Conservation (phyloP, 2,888 invertebrate genomes). For the Tetranychus piercei region DNA sequence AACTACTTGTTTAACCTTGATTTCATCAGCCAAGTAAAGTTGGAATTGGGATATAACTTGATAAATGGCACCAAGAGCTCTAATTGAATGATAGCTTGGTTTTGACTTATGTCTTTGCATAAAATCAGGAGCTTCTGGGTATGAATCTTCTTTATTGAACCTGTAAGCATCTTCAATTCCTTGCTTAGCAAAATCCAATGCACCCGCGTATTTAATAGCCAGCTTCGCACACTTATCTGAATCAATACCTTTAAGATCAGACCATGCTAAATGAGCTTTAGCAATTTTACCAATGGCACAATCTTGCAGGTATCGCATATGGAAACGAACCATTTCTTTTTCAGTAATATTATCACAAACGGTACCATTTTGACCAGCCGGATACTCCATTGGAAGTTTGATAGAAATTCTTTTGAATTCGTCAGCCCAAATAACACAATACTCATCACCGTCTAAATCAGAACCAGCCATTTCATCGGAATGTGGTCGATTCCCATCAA, state of each 20-base stretch:
- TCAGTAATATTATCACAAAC: constrained; percentile 25
- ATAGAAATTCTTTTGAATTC: not conserved
- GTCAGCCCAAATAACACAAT: constrained; percentile 32
- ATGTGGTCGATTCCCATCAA: constrained; percentile 32
- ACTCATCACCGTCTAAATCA: constrained; percentile 35
- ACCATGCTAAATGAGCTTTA: constrained; percentile 25
- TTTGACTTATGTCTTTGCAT: not conserved
- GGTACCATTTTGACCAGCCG: constrained; percentile 18
- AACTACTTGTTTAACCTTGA: not conserved
- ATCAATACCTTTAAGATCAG: constrained; percentile 25
- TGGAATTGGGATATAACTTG: not conserved
- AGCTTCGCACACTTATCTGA: constrained; percentile 21
- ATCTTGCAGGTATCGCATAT: constrained; percentile 23
- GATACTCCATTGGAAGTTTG: constrained; percentile 28
- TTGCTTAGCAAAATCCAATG: constrained; percentile 27
- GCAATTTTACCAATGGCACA: constrained; percentile 26
- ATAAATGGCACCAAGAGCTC: not conserved
- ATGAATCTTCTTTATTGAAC: not conserved
- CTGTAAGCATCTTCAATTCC: constrained; percentile 18
- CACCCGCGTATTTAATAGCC: not conserved
- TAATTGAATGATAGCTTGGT: not conserved
- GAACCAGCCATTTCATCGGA: constrained; percentile 34
- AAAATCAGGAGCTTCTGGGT: not conserved
- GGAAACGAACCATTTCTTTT: constrained; percentile 25
- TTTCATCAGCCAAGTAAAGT: not conserved